Percentiles rank a stretch among this genome's conserved stretches.
Evolutionary conservation across 2,797 vertebrate species (phyloP).

Genomic region (Varecia variegata): DNA sequence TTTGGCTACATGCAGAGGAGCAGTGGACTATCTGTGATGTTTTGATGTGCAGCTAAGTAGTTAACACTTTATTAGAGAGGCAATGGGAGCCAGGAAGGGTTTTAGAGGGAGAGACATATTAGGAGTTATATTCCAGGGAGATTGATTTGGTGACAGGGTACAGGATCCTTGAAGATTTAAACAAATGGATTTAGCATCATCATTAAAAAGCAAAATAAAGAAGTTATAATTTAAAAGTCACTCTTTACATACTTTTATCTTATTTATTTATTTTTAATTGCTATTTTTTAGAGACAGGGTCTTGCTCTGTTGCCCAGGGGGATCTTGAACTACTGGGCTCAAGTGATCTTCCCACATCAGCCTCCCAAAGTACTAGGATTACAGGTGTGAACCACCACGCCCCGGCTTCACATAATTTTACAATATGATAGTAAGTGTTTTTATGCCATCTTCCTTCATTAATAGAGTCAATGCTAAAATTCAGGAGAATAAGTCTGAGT

Average conservation of each 20-base stretch:
- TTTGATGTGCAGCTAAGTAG: not conserved
- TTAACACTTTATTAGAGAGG: not conserved
- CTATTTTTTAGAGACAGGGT: not conserved
- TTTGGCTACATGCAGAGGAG: not conserved
- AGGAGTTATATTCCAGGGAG: constrained; percentile 8
- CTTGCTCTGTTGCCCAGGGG: not conserved
- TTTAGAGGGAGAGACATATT: not conserved
- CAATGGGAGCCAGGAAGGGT: not conserved
- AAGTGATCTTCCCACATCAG: not conserved
- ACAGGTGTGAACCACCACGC: not conserved
- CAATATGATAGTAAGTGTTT: constrained; percentile 18
- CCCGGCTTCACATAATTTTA: constrained; percentile 7
- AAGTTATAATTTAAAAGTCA: constrained; percentile 17
- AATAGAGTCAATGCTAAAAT: not conserved
- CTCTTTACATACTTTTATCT: constrained; percentile 29
- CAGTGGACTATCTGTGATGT: not conserved
- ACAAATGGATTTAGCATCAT: constrained; percentile 11
- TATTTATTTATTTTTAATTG: not conserved
- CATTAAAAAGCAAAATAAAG: constrained; percentile 47
- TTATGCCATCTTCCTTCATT: constrained; percentile 17
- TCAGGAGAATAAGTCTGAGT: not conserved
- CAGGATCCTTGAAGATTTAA: constrained; percentile 22
- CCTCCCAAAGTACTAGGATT: not conserved
- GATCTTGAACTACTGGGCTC: not conserved
- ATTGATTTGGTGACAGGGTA: constrained; percentile 14